These are phyloP conservation scores for Meloidogyne hapla DNA, from an alignment of 1,140 invertebrate genomes.

Conservation along the genomic window DNA sequence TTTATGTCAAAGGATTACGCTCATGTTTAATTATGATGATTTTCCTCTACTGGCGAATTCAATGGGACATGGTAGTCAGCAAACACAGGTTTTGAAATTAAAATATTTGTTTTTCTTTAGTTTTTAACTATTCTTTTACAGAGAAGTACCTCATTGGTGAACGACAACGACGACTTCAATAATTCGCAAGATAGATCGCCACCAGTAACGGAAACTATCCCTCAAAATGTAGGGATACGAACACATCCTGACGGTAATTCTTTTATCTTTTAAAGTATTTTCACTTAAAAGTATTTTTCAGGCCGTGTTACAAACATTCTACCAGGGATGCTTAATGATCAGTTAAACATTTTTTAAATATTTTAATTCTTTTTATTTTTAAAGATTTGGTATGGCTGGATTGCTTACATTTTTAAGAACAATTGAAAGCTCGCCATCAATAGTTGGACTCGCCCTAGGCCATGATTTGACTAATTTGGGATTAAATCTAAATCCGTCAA, in stretches of 20 bases:
- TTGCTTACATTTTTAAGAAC: conserved; percentile 93
- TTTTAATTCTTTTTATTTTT: background rate
- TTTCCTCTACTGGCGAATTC: conserved; percentile 22
- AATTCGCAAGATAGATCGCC: no score
- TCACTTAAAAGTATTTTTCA: conserved; percentile 37
- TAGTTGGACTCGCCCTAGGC: conserved; percentile 86
- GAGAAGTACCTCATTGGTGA: background rate
- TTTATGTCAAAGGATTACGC: background rate
- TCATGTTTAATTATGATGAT: conserved; percentile 26
- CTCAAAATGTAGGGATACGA: conserved; percentile 36
- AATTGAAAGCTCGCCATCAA: conserved; percentile 73
- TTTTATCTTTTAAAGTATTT: background rate
- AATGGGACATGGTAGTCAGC: conserved; percentile 1
- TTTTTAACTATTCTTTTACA: background rate
- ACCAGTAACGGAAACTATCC: background rate
- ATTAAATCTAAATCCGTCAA: conserved; percentile 72
- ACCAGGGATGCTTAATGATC: conserved; percentile 86
- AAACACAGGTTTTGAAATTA: background rate
- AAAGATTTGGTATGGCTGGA: conserved; percentile 96
- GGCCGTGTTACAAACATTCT: conserved; percentile 90
- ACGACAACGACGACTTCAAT: background rate
- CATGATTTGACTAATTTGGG: conserved; percentile 94
- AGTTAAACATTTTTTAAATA: background rate
- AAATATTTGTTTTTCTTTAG: background rate
- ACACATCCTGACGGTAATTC: conserved; percentile 40